Percentiles rank a stretch among this genome's conserved stretches.
These are phyloP conservation scores for Diadema setosum DNA, from an alignment of 35 echinoderm and acorn worm genomes.

Conservation along the genomic window DNA sequence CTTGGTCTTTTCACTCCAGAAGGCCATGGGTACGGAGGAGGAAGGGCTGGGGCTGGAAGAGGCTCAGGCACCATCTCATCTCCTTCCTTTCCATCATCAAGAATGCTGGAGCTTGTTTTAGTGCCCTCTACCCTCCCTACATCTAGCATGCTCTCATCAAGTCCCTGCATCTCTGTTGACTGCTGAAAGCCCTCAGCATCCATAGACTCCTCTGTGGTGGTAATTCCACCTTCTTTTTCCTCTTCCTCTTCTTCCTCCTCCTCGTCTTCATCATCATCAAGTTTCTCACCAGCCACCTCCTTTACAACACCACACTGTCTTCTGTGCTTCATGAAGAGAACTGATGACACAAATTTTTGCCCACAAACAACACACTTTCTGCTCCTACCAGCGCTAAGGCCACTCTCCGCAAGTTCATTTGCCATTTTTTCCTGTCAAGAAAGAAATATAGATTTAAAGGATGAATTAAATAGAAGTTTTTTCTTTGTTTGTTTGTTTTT, in stretches of 20 bases:
- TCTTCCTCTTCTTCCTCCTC: conserved; percentile 49
- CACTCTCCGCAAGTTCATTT: background rate
- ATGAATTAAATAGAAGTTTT: no score
- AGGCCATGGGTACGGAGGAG: background rate
- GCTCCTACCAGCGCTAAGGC: conserved; percentile 32
- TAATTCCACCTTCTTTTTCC: background rate
- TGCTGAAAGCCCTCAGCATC: background rate
- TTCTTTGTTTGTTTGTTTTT: no score
- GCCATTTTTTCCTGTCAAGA: background rate
- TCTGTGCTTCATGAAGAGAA: conserved; percentile 87
- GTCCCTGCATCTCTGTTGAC: background rate
- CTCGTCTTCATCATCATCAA: conserved; percentile 54
- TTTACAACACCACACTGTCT: conserved; percentile 68
- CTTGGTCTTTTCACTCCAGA: conserved; percentile 49
- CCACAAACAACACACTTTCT: conserved; percentile 79
- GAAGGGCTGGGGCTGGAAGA: no score
- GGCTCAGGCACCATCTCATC: background rate
- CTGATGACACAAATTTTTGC: conserved; percentile 58
- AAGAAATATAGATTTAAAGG: no score
- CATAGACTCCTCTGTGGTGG: background rate
- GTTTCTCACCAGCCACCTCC: conserved; percentile 25
- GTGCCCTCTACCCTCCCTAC: background rate
- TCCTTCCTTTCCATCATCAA: background rate
- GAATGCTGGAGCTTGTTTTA: background rate
- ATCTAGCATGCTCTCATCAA: background rate